Evolutionary conservation across 23 tunicate genomes (phyloP), one percentile per base, ranked within the genome.

Genomic region (Halocynthia aurantium): DNA sequence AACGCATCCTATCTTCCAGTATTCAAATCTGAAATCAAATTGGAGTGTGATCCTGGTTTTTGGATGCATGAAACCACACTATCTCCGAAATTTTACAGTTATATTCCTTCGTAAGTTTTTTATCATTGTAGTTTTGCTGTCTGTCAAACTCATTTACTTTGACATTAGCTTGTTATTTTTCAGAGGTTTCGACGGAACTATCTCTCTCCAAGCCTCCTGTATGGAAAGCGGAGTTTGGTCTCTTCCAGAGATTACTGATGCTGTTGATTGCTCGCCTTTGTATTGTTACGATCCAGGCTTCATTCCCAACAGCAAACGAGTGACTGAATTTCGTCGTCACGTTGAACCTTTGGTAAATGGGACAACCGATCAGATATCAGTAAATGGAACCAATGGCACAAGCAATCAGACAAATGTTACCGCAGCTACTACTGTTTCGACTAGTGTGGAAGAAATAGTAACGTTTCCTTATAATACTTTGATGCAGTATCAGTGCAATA

Each of bases 241-340:
- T 11, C 75, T 73, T 10, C 77, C 85, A 7, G 51, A 80, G 7
- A 71, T 89, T 18, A 50, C 51, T 10, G 58, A 54, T 6, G 88
- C 80, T 8, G 53, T 84, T 50, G 51, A 77, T 8, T 89, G 96
- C 57, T 67, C 18, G 51, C 80, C 83, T 7, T 20, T 84, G 22
- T 57, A 53, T 31, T 89, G 96, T 75, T 62, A 61, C 22, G 88
- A 89, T 57, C 96, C 96, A 44, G 96, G 96, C 6, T 53, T 51
- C 8, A 63, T 89, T 10, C 50, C 22, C 18, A 69, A 73, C 54
- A 64, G 82, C 53, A 21, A 73, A 6, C 85, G 96, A 6, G 70
- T 73, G 40, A 80, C 86, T 8, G 66, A 72, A 8, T 11, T 61
- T 9, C 10, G 22, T 5, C 7, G 15, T 10, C 18, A 8, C 4